Percentiles rank a stretch among this genome's conserved stretches.
Conservation (phyloP, 2,888 invertebrate species). For the Diplazon laetatorius region DNA sequence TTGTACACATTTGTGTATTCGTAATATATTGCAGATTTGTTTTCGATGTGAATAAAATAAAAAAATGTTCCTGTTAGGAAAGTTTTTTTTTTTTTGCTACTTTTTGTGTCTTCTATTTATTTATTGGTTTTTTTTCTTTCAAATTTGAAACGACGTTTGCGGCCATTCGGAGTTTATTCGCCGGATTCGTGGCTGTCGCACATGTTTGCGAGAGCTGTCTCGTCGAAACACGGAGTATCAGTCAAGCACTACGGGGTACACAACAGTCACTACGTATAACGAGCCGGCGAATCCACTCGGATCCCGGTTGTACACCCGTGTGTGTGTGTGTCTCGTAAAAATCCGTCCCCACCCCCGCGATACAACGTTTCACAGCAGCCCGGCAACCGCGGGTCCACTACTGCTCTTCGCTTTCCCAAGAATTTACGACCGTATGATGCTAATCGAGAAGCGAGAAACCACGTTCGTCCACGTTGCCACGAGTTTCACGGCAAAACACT, state of each 20-base stretch:
- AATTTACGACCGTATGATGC: conserved; percentile 54
- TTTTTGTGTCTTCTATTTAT: too few species aligned
- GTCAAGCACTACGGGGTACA: neutral
- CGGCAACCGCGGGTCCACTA: conserved; percentile 16
- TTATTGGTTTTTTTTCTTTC: too few species aligned
- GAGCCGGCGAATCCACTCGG: conserved; percentile 43
- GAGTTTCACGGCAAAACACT: neutral
- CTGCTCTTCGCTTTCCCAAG: conserved; percentile 44
- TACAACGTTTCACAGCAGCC: conserved; percentile 13
- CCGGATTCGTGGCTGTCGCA: neutral
- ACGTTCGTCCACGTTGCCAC: conserved; percentile 10
- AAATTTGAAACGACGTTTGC: neutral
- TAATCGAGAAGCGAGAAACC: conserved; percentile 40
- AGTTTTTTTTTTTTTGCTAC: too few species aligned
- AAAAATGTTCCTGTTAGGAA: too few species aligned
- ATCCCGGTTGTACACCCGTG: conserved; percentile 21
- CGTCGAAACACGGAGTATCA: neutral
- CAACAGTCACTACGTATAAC: conserved; percentile 29
- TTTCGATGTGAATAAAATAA: too few species aligned
- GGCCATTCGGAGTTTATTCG: neutral
- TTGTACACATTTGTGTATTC: too few species aligned
- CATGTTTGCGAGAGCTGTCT: conserved; percentile 8
- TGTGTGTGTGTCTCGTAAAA: conserved; percentile 51
- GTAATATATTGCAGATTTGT: too few species aligned
- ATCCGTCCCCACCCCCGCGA: conserved; percentile 34